Percentiles rank a stretch among this genome's conserved stretches.
phyloP scores from a whole-genome alignment of 2,888 invertebrate genomes.

The Ametastegia equiseti region DNA sequence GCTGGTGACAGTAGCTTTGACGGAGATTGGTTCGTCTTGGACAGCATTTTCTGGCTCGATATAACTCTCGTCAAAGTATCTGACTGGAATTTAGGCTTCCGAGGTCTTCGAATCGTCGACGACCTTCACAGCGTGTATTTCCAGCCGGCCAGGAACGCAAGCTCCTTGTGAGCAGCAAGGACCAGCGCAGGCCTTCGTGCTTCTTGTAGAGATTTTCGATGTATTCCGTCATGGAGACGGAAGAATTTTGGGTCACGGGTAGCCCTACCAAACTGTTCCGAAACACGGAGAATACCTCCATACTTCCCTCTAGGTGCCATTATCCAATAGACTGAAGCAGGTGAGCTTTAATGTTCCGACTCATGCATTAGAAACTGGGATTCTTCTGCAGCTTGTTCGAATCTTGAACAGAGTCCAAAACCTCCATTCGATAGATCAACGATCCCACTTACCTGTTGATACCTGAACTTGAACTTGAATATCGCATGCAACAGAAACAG shows the following conservation, averaged over 20 bases:
- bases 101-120: conserved; percentile 20
- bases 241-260: conserved; percentile 85
- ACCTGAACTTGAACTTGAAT: conserved; percentile 64
- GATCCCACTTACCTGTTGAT: conserved; percentile 53
- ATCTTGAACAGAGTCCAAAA: conserved; percentile 76
- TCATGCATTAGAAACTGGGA: conserved; percentile 73
- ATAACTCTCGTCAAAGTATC: conserved; percentile 82
- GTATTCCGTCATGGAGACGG: conserved; percentile 81
- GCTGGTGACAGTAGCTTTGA: conserved; percentile 80
- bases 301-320: conserved; percentile 70
- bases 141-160: conserved; percentile 80
- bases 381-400: conserved; percentile 71
- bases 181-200: conserved; percentile 79
- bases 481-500: neutral
- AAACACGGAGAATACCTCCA: conserved; percentile 77
- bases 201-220: conserved; percentile 78
- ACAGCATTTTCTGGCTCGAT: conserved; percentile 81
- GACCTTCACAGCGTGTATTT: conserved; percentile 79
- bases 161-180: conserved; percentile 80
- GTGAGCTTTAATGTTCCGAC: conserved; percentile 77
- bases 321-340: conserved; percentile 60
- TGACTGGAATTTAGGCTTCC: conserved; percentile 78
- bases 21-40: conserved; percentile 72
- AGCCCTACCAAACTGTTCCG: conserved; percentile 81
- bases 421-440: conserved; percentile 76